Percentiles rank a stretch among this genome's conserved stretches.
These are phyloP conservation scores for Sipha maydis DNA, from an alignment of 2,888 invertebrate genomes.

Conservation along the genomic window DNA sequence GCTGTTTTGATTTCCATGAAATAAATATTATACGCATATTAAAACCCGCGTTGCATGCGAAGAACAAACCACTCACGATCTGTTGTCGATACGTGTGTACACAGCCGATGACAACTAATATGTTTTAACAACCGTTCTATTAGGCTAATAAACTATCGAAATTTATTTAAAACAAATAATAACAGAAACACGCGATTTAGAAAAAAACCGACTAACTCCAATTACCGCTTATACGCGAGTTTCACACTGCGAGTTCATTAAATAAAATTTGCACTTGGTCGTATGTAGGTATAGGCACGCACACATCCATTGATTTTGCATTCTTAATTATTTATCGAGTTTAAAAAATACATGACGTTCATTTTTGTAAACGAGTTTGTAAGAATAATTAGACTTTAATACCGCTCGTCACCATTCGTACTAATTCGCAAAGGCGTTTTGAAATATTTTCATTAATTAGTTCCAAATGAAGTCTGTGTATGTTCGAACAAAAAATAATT, in stretches of 20 bases:
- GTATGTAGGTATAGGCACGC: not conserved
- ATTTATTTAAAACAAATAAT: not conserved
- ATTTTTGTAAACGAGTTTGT: not conserved
- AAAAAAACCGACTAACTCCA: not conserved
- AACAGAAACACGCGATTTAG: not conserved
- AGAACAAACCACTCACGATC: not conserved
- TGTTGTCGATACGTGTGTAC: not conserved
- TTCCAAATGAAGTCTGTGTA: not conserved
- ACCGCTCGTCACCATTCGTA: not conserved
- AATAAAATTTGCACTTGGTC: not conserved
- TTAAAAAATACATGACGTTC: not conserved
- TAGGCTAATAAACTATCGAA: not conserved
- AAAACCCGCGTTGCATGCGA: not conserved
- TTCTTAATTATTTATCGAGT: not conserved
- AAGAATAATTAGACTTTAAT: not conserved
- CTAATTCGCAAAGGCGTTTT: conserved; percentile 2
- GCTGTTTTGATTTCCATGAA: not conserved
- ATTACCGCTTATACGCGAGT: not conserved
- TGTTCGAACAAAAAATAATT: conserved; percentile 18
- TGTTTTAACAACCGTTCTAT: not conserved
- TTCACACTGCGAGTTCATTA: not conserved
- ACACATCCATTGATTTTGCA: not conserved
- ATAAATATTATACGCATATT: not conserved
- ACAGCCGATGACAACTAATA: not conserved
- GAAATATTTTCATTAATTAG: conserved; percentile 27